These are phyloP conservation scores for Mustelus asterias DNA, from an alignment of 2,113 vertebrate genomes.

Conservation along the genomic window DNA sequence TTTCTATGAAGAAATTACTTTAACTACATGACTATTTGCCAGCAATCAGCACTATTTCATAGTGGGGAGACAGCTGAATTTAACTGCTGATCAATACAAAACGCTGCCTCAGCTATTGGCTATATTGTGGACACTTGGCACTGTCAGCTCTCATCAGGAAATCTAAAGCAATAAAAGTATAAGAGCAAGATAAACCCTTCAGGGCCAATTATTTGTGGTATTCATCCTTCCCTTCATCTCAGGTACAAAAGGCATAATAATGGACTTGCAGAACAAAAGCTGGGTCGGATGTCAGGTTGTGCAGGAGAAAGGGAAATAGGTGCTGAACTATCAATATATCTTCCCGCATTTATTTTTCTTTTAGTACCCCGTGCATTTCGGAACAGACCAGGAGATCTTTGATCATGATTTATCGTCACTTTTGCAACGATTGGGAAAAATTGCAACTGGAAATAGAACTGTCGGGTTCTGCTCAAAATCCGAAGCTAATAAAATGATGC, in stretches of 20 bases:
- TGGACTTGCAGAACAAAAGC: not conserved
- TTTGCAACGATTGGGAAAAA: not conserved
- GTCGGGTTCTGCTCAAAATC: not conserved
- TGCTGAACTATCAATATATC: not conserved
- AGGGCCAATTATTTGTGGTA: slow-evolving; percentile 14
- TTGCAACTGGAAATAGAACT: not conserved
- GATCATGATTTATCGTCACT: not conserved
- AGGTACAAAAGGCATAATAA: slow-evolving; percentile 7
- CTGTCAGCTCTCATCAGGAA: slow-evolving; percentile 11
- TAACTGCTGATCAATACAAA: slow-evolving; percentile 15
- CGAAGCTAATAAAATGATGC: not conserved
- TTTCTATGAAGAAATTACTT: slow-evolving; percentile 32
- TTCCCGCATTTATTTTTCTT: not conserved
- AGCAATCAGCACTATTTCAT: slow-evolving; percentile 35
- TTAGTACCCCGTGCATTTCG: not conserved
- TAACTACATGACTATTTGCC: slow-evolving; percentile 31
- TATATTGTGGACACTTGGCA: slow-evolving; percentile 11
- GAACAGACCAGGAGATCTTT: not conserved
- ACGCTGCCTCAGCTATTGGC: slow-evolving; percentile 28
- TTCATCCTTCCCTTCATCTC: not conserved
- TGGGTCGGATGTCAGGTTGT: not conserved
- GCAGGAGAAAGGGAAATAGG: not conserved
- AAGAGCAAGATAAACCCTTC: slow-evolving; percentile 29
- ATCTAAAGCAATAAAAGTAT: not conserved
- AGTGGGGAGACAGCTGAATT: slow-evolving; percentile 1